Conservation (phyloP, 2,888 invertebrate genomes). For the Epiperipatus broadwayi region DNA sequence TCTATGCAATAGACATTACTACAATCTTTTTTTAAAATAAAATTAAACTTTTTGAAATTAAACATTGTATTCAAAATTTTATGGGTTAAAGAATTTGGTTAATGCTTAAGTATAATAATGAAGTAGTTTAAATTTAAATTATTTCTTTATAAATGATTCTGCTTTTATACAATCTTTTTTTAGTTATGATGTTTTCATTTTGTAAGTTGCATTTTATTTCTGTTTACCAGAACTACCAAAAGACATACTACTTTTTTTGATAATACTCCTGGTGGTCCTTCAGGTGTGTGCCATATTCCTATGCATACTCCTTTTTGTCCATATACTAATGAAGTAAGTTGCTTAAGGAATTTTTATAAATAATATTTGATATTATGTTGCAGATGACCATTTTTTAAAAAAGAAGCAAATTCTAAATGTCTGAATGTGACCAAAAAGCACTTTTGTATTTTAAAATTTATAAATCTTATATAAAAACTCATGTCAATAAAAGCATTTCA, state of each 20-base stretch:
- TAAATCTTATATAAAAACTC: no score
- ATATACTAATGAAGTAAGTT: slow-evolving; percentile 39
- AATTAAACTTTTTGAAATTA: no score
- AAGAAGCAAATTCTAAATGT: not conserved
- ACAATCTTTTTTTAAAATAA: no score
- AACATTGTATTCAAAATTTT: no score
- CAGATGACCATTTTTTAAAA: not conserved
- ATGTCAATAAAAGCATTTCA: no score
- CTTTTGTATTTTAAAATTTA: not conserved
- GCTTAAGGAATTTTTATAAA: not conserved
- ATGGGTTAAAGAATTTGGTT: no score
- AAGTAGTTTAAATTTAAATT: not conserved
- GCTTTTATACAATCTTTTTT: slow-evolving; percentile 1
- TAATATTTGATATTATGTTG: not conserved
- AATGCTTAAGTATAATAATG: no score
- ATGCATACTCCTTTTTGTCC: slow-evolving; percentile 76
- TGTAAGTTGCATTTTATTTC: slow-evolving; percentile 3
- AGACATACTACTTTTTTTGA: slow-evolving; percentile 68
- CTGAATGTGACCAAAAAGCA: slow-evolving; percentile 1
- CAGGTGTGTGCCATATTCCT: slow-evolving; percentile 75
- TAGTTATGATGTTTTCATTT: slow-evolving; percentile 9
- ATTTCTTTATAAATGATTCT: not conserved
- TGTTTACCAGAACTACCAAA: slow-evolving; percentile 37
- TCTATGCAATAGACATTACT: no score
- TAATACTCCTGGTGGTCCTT: slow-evolving; percentile 36